These are phyloP conservation scores for Acanthopagrus latus DNA, from an alignment of 2,797 vertebrate species.

Conservation along the genomic window DNA sequence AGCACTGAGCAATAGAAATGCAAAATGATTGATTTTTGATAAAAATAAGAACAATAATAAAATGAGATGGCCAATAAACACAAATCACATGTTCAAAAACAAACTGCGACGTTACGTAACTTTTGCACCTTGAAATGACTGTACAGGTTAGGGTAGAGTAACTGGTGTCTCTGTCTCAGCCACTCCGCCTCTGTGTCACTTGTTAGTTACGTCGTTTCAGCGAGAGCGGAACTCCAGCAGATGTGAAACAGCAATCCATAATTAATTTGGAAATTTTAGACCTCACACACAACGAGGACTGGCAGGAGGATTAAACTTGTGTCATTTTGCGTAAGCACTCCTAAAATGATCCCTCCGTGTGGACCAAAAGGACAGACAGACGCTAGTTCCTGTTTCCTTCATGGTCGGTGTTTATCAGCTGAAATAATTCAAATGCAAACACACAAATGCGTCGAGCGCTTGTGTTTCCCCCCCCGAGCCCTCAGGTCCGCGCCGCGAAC, in stretches of 20 bases:
- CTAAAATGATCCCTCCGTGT: not conserved
- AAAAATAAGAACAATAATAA: too few species aligned
- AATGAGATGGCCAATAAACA: too few species aligned
- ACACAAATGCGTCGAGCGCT: not conserved
- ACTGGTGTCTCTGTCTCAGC: too few species aligned
- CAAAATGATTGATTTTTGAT: too few species aligned
- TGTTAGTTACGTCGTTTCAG: too few species aligned
- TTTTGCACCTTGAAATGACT: too few species aligned
- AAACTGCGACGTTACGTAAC: too few species aligned
- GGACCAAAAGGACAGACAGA: not conserved
- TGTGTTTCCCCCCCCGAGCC: slow-evolving; percentile 14
- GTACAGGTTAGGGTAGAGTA: too few species aligned
- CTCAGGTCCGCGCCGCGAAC: slow-evolving; percentile 13
- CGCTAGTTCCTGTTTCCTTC: not conserved
- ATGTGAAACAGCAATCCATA: not conserved
- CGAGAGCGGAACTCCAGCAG: not conserved
- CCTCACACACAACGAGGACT: not conserved
- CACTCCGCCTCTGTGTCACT: too few species aligned
- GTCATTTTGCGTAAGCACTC: not conserved
- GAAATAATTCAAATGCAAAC: not conserved
- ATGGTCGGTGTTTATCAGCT: not conserved
- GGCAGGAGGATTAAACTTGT: not conserved
- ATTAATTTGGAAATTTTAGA: not conserved
- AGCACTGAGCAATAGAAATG: too few species aligned
- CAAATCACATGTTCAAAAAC: too few species aligned